Percentiles rank a stretch among this genome's conserved stretches.
Conservation (phyloP, 2,797 vertebrate genomes). For the Channa striata region DNA sequence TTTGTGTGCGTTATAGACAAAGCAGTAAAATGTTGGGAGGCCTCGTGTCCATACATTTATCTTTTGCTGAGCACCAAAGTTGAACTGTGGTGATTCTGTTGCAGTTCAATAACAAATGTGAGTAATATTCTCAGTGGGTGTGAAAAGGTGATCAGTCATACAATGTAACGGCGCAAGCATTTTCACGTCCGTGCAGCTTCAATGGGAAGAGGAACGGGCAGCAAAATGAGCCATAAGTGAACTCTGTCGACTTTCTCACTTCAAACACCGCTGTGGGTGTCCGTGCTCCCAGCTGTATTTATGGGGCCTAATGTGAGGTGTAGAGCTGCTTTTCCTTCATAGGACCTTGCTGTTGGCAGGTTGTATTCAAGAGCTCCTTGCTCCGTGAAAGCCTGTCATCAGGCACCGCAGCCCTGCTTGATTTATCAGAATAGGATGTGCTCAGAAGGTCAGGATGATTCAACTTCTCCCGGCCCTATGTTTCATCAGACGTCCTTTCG, state of each 20-base stretch:
- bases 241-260: slow-evolving; percentile 52
- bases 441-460: slow-evolving; percentile 70
- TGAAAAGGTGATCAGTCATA: slow-evolving; percentile 17
- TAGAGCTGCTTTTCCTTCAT: slow-evolving; percentile 67
- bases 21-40: slow-evolving; percentile 4
- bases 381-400: slow-evolving; percentile 72
- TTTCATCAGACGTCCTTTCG: slow-evolving; percentile 25
- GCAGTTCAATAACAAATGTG: neutral
- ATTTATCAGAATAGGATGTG: slow-evolving; percentile 69
- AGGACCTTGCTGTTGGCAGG: slow-evolving; percentile 74
- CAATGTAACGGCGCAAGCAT: slow-evolving; percentile 22
- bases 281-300: slow-evolving; percentile 63
- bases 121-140: neutral
- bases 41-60: neutral
- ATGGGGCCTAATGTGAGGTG: slow-evolving; percentile 68
- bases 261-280: slow-evolving; percentile 41
- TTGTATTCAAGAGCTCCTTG: slow-evolving; percentile 42
- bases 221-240: slow-evolving; percentile 36
- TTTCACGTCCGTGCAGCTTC: slow-evolving; percentile 8
- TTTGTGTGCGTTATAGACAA: neutral
- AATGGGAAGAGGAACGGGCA: slow-evolving; percentile 1
- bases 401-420: slow-evolving; percentile 50
- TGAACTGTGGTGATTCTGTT: neutral
- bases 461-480: slow-evolving; percentile 26
- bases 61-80: neutral